A percentile compares a stretch with the other conserved stretches of the same genome.
These are phyloP conservation scores for Argentina silus DNA, from an alignment of 2,797 vertebrate species.

Conservation along the genomic window DNA sequence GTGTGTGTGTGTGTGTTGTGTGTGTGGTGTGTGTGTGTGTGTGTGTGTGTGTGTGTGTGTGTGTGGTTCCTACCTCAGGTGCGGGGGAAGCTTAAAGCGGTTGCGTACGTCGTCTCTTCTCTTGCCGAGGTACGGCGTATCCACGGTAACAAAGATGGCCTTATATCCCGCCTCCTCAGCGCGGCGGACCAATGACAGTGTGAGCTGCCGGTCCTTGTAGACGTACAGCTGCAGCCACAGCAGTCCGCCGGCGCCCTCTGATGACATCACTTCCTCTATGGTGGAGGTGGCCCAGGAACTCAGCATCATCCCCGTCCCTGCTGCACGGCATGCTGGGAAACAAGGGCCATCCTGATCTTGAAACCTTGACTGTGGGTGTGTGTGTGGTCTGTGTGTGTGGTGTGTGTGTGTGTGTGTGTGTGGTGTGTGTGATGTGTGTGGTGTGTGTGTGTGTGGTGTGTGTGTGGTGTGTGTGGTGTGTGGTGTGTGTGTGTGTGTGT, in stretches of 20 bases:
- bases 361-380: background rate
- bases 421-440: too few relatives aligned
- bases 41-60: background rate
- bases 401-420: too few relatives aligned
- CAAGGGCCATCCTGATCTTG: background rate
- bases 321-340: slow-evolving; percentile 81
- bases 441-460: too few relatives aligned
- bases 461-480: too few relatives aligned
- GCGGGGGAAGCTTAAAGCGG: slow-evolving; percentile 89
- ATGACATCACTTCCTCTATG: slow-evolving; percentile 90
- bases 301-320: slow-evolving; percentile 93
- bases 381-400: background rate
- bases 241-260: slow-evolving; percentile 60
- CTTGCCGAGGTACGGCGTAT: slow-evolving; percentile 91
- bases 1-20: background rate
- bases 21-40: background rate
- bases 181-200: slow-evolving; percentile 83
- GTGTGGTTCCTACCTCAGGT: slow-evolving; percentile 84
- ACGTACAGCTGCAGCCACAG: slow-evolving; percentile 94
- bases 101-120: slow-evolving; percentile 89
- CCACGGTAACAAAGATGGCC: slow-evolving; percentile 92
- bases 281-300: slow-evolving; percentile 96
- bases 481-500: too few relatives aligned
- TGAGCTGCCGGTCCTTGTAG: slow-evolving; percentile 89
- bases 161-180: slow-evolving; percentile 87